These are phyloP conservation scores for Neodiprion pinetum DNA, from an alignment of 1,140 invertebrate species.

Conservation along the genomic window DNA sequence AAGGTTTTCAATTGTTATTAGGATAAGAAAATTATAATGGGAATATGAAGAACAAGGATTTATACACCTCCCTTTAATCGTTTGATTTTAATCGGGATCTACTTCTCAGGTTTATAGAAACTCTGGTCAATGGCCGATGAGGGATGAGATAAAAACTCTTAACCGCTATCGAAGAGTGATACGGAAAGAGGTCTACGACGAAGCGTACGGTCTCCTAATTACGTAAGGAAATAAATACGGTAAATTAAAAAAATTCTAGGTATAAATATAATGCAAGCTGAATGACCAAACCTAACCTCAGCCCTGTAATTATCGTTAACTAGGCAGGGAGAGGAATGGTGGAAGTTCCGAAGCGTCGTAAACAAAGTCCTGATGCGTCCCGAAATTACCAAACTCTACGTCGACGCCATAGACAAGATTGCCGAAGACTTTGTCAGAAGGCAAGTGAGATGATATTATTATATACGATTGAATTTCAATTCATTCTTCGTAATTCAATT, in stretches of 20 bases:
- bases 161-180: conserved; percentile 13
- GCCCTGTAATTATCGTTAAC: conserved; percentile 3
- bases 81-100: too few species aligned
- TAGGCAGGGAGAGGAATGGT: conserved; percentile 30
- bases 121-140: conserved; percentile 20
- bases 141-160: conserved; percentile 19
- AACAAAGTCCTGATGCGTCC: conserved; percentile 16
- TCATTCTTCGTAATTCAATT: too few species aligned
- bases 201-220: conserved; percentile 19
- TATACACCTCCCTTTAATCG: conserved; percentile 1
- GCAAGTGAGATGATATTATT: conserved; percentile 49
- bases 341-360: conserved; percentile 30
- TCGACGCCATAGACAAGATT: conserved; percentile 72
- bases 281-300: conserved; percentile 8
- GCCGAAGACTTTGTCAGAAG: conserved; percentile 71
- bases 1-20: conserved; percentile 21
- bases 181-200: conserved; percentile 21
- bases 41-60: not conserved
- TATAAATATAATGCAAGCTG: not conserved
- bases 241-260: conserved; percentile 4
- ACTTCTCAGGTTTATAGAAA: conserved; percentile 21
- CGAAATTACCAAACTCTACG: conserved; percentile 65
- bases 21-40: conserved; percentile 7
- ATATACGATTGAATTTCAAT: too few species aligned
- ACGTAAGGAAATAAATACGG: conserved; percentile 18